phyloP scores from a whole-genome alignment of 1,140 invertebrate genomes.

The Temnothorax nylanderi region DNA sequence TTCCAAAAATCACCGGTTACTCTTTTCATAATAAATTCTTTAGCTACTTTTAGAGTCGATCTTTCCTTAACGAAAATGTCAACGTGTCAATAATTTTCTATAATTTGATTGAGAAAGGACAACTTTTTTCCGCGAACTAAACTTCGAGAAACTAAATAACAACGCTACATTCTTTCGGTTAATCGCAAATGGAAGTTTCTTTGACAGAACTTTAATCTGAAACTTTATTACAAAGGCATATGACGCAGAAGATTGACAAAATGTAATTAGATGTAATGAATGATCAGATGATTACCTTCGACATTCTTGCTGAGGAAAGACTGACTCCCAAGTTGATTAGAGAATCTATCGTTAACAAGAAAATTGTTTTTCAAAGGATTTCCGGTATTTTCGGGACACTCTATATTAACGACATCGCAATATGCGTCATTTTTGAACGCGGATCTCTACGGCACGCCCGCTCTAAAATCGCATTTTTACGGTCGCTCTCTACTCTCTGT shows the following conservation, averaged over 20 bases:
- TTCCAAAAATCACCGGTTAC: neutral
- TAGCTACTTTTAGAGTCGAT: neutral
- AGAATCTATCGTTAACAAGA: neutral
- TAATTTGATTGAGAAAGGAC: neutral
- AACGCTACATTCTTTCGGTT: neutral
- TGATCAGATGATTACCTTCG: neutral
- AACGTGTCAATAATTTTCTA: neutral
- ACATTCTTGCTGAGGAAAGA: neutral
- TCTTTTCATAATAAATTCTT: neutral
- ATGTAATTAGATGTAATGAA: neutral
- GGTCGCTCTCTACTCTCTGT: constrained; percentile 7
- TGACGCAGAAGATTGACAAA: neutral
- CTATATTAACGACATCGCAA: neutral
- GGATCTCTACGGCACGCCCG: neutral
- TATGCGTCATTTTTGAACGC: neutral
- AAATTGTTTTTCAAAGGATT: neutral
- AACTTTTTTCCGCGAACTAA: neutral
- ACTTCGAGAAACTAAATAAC: neutral
- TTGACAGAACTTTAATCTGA: neutral
- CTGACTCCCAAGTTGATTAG: neutral
- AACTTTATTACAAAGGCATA: neutral
- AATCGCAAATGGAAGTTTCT: neutral
- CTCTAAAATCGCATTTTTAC: constrained; percentile 17
- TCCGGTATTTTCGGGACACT: neutral
- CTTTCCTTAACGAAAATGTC: neutral